Evolutionary conservation across 2,113 vertebrate species (phyloP), one percentile per base, ranked within the genome.

Genomic region (Butorides virescens): DNA sequence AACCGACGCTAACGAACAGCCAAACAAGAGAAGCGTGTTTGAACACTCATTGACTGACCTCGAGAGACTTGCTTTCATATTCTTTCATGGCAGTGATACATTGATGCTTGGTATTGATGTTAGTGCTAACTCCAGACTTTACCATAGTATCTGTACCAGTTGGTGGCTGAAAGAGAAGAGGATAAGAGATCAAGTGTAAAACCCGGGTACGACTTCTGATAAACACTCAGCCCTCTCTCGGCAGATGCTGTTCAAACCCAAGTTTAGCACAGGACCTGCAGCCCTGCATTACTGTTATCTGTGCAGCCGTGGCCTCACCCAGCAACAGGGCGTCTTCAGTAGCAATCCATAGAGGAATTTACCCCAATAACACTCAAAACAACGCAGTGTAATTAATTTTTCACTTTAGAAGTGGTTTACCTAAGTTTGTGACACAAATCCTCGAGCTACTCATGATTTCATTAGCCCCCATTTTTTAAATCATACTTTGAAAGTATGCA

Each of bases 41-140:
- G 21, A 73, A 32, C 3, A 3, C 23, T 15, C 30, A 8, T 27
- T 15, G 59, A 97, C 98, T 96, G 67, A 99, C 99, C 98, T 99
- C 99, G 0, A 99, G 93, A 12, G 99, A 99, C 82, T 99, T 99
- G 98, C 99, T 99, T 95, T 99, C 99, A 1, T 99, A 99, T 66
- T 99, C 99, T 93, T 99, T 99, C 99, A 99, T 99, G 75, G 99
- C 99, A 16, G 99, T 99, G 94, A 99, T 99, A 88, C 99, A 99
- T 76, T 99, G 99, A 93, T 99, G 99, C 82, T 99, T 99, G 67
- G 99, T 99, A 94, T 99, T 99, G 98, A 99, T 99, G 97, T 98
- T 99, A 5, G 99, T 99, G 92, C 99, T 99, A 77, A 99, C 99
- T 2, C 99, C 99, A 1, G 98, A 98, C 76, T 99, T 99, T 32